phyloP scores from a whole-genome alignment of 1,140 invertebrate species.

The Patella vulgata region DNA sequence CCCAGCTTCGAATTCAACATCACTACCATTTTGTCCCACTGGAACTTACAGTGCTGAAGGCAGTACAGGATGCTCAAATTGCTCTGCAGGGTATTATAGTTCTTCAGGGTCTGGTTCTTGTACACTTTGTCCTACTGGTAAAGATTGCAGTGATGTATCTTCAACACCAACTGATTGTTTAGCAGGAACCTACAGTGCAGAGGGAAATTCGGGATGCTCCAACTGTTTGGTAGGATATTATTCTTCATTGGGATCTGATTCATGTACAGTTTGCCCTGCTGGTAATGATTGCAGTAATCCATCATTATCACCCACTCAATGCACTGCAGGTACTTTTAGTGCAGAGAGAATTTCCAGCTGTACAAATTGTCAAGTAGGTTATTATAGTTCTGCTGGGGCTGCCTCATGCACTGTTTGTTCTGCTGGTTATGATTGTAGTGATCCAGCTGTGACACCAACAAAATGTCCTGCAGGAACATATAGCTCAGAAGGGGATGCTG shows the following conservation, averaged over 20 bases:
- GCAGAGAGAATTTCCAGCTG: conserved; percentile 9
- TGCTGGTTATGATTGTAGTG: conserved; percentile 30
- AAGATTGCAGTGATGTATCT: conserved; percentile 8
- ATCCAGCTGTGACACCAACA: conserved; percentile 23
- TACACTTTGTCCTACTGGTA: conserved; percentile 29
- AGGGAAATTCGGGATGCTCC: conserved; percentile 12
- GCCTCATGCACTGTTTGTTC: conserved; percentile 27
- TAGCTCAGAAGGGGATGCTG: conserved; percentile 22
- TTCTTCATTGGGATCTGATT: conserved; percentile 22
- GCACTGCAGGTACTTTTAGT: conserved; percentile 17
- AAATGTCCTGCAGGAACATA: conserved; percentile 32
- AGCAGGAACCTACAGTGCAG: conserved; percentile 28
- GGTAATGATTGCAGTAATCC: conserved; percentile 10
- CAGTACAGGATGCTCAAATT: conserved; percentile 20
- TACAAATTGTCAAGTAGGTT: conserved; percentile 14
- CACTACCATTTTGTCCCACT: background rate
- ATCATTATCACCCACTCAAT: conserved; percentile 8
- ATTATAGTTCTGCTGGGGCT: conserved; percentile 16
- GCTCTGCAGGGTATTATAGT: conserved; percentile 33
- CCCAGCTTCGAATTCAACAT: background rate
- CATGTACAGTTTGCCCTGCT: conserved; percentile 39
- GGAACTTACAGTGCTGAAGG: conserved; percentile 18
- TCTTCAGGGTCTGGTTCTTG: conserved; percentile 21
- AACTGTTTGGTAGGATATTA: conserved; percentile 30
- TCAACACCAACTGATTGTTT: conserved; percentile 20